Evolutionary conservation across 1,140 invertebrate species (phyloP).

Genomic region (Tribolium madens): DNA sequence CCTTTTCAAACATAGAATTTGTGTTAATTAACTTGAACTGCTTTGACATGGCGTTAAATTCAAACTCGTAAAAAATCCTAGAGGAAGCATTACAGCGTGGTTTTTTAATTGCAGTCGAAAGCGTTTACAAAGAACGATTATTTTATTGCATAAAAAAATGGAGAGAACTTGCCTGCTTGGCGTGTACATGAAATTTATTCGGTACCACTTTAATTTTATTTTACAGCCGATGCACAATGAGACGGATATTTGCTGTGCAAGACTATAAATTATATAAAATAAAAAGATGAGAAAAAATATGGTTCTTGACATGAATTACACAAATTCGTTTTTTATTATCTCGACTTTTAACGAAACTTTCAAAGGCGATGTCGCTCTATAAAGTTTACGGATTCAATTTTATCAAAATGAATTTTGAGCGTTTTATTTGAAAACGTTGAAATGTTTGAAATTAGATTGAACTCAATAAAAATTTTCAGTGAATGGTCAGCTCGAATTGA

Average conservation of each 20-base stretch:
- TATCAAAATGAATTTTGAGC: not conserved
- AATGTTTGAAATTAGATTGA: conserved; percentile 6
- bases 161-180: not conserved
- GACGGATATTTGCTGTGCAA: not conserved
- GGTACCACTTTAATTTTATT: not conserved
- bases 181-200: not conserved
- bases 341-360: too few relatives aligned
- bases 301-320: not conserved
- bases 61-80: not conserved
- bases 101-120: not conserved
- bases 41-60: not conserved
- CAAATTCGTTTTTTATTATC: too few relatives aligned
- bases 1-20: not conserved
- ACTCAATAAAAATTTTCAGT: conserved; percentile 16
- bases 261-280: not conserved
- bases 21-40: not conserved
- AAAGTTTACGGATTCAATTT: not conserved
- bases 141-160: not conserved
- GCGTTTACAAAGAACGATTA: not conserved
- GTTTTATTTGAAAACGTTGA: not conserved
- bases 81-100: not conserved
- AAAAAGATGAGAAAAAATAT: not conserved
- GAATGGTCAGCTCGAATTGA: conserved; percentile 17
- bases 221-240: not conserved
- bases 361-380: not conserved